Percentiles rank a stretch among this genome's conserved stretches.
Conservation (phyloP, 2,888 invertebrate genomes). For the Willowsia nigromaculata region DNA sequence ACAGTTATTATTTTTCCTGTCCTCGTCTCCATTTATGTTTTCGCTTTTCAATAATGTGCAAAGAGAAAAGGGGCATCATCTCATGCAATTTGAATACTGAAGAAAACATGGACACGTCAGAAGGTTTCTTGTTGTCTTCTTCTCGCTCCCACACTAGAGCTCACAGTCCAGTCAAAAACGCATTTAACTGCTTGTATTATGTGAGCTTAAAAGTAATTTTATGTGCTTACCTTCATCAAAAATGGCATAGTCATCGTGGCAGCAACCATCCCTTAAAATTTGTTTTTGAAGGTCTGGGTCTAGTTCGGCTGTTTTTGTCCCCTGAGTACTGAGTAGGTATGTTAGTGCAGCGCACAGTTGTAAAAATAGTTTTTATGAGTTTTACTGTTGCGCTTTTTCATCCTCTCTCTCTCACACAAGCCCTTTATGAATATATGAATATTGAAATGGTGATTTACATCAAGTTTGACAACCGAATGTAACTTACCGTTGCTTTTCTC, state of each 20-base stretch:
- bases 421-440: constrained; percentile 26
- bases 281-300: constrained; percentile 50
- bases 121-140: not conserved
- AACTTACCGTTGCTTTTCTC: not conserved
- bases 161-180: not conserved
- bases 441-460: constrained; percentile 35
- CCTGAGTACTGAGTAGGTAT: not conserved
- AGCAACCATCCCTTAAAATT: constrained; percentile 23
- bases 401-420: not conserved
- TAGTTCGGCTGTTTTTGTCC: not conserved
- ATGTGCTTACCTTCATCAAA: not conserved
- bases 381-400: constrained; percentile 24
- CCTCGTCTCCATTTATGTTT: not conserved
- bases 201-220: not conserved
- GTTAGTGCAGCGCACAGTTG: constrained; percentile 3
- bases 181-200: not conserved
- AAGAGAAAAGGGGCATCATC: not conserved
- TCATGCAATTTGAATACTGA: too few species aligned
- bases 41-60: constrained; percentile 17
- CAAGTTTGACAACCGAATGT: constrained; percentile 4
- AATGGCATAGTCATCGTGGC: not conserved
- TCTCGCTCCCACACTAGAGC: not conserved
- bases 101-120: too few species aligned
- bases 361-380: constrained; percentile 44
- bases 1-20: constrained; percentile 20